These are phyloP conservation scores for Chaetodon trifasciatus DNA, from an alignment of 2,797 vertebrate species.

Conservation along the genomic window DNA sequence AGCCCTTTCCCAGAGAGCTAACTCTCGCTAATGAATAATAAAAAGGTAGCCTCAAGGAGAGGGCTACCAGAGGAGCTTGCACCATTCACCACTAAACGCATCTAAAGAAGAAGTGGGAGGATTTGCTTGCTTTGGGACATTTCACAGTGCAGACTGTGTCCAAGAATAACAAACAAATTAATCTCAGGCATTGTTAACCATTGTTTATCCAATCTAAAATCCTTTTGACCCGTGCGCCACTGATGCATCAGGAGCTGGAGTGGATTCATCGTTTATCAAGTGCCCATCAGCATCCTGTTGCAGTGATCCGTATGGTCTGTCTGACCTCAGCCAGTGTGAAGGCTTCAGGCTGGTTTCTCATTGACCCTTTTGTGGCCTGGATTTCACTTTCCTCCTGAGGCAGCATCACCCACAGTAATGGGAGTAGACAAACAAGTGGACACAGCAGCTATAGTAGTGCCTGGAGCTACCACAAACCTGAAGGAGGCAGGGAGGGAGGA, in stretches of 20 bases:
- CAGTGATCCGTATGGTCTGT: constrained; percentile 52
- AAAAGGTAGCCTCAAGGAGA: constrained; percentile 67
- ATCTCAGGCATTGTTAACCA: constrained; percentile 47
- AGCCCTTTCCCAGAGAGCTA: constrained; percentile 44
- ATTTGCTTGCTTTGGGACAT: constrained; percentile 21
- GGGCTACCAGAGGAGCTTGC: constrained; percentile 27
- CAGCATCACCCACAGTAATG: constrained; percentile 75
- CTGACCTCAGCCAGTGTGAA: constrained; percentile 54
- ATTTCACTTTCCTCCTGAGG: constrained; percentile 72
- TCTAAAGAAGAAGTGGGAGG: constrained; percentile 35
- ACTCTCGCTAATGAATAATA: constrained; percentile 71
- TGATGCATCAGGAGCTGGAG: constrained; percentile 34
- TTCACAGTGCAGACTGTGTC: constrained; percentile 25
- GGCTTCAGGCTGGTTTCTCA: constrained; percentile 69
- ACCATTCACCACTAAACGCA: constrained; percentile 42
- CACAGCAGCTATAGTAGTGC: constrained; percentile 65
- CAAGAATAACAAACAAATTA: constrained; percentile 50
- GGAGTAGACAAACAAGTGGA: constrained; percentile 79
- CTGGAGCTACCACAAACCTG: constrained; percentile 57
- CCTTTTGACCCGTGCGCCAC: constrained; percentile 33
- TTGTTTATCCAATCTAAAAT: constrained; percentile 49
- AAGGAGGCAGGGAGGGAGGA: neutral
- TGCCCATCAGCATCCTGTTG: constrained; percentile 44
- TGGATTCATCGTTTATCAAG: constrained; percentile 56
- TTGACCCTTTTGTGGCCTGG: constrained; percentile 64